phyloP scores from a whole-genome alignment of 2,888 invertebrate species.

The Hemaris fuciformis region DNA sequence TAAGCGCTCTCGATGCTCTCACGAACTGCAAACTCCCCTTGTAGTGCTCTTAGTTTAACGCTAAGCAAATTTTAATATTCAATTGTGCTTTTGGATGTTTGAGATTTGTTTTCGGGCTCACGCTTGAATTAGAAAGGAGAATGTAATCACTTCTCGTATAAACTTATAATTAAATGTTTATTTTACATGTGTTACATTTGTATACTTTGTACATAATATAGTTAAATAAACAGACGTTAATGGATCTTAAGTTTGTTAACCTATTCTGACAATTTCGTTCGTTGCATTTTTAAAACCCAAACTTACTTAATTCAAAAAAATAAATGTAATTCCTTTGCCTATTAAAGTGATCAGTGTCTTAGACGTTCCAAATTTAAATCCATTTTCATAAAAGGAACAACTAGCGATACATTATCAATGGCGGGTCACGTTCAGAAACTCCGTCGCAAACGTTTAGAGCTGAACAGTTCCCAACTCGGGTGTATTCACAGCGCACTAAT shows the following conservation, averaged over 20 bases:
- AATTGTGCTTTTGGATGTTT: slow-evolving; percentile 65
- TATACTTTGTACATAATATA: too few species aligned
- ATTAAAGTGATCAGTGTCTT: neutral
- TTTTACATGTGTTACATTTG: neutral
- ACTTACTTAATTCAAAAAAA: too few species aligned
- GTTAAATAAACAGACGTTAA: too few species aligned
- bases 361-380: neutral
- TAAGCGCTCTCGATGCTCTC: slow-evolving; percentile 65
- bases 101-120: slow-evolving; percentile 14
- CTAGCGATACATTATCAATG: slow-evolving; percentile 42
- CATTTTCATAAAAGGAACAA: slow-evolving; percentile 1
- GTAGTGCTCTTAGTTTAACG: slow-evolving; percentile 62
- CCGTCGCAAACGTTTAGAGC: slow-evolving; percentile 65
- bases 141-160: neutral
- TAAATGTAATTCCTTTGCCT: neutral
- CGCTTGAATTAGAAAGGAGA: slow-evolving; percentile 8
- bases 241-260: too few species aligned
- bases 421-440: slow-evolving; percentile 52
- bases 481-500: slow-evolving; percentile 60
- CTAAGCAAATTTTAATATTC: slow-evolving; percentile 80
- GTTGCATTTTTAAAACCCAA: too few species aligned
- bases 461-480: slow-evolving; percentile 56
- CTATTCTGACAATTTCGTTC: too few species aligned
- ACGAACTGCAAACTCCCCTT: slow-evolving; percentile 58
- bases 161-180: neutral